Evolutionary conservation across 2,888 invertebrate genomes (phyloP), one percentile per base, ranked within the genome.

Genomic region (Heliconius hortense): DNA sequence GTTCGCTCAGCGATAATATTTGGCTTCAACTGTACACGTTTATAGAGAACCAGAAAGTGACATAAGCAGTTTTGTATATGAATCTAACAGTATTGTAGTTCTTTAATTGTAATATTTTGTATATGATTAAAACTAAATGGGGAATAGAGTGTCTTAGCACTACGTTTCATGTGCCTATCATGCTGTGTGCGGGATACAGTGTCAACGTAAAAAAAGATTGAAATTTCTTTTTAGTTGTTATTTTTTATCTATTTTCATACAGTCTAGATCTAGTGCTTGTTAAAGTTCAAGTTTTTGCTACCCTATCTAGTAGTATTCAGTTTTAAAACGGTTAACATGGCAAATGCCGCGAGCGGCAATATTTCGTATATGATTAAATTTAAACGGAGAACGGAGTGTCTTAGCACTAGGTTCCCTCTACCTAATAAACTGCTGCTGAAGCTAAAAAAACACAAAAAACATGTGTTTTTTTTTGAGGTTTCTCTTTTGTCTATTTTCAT

Each of bases 271-370:
- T n/a, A n/a, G n/a, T n/a, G n/a, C n/a, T n/a, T n/a, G n/a, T n/a
- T 21, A 11, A n/a, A 31, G n/a, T 11, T 64, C 2, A 64, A 70
- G 5, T 68, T 68, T 68, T 28, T 53, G 28, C 1, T 68, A 48
- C 4, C 21, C 21, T 63, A 24, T 78, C 72, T 72, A 78, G 74
- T 64, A 62, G 26, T 72, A 68, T 56, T 60, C 62, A 76, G 56
- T 48, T 72, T 81, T 82, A 84, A 84, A 85, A 88, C 82, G 89
- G 89, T 86, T 82, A 88, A 84, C 88, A 87, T 89, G 87, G 84
- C 35, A 87, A 89, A 88, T 88, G 87, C 90, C 88, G 87, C 87
- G 84, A 83, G 89, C 88, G 88, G 89, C 89, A 87, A 91, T 39
- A 39, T 39, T 39, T 39, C 2, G 39, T 39, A 39, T 39, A 39